Percentiles rank a stretch among this genome's conserved stretches.
phyloP scores from a whole-genome alignment of 2,888 invertebrate species.

The Heteromyza rotundicornis region DNA sequence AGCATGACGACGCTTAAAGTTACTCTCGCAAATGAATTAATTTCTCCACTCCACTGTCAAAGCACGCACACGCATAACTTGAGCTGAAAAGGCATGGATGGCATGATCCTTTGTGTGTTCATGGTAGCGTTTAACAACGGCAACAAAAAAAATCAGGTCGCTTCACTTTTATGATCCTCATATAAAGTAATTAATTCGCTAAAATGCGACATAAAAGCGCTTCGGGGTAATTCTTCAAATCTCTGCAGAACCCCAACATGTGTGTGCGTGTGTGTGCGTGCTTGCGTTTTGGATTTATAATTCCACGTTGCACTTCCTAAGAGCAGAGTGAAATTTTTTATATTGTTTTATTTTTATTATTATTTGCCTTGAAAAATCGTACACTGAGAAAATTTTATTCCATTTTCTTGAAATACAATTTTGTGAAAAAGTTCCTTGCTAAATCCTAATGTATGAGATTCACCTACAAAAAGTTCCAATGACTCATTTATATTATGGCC shows the following conservation, averaged over 20 bases:
- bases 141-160: constrained; percentile 5
- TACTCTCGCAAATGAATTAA: constrained; percentile 3
- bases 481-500: too few species aligned
- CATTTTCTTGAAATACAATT: too few species aligned
- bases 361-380: too few species aligned
- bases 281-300: constrained; percentile 27
- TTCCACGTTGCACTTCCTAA: constrained; percentile 7
- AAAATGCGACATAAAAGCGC: constrained; percentile 57
- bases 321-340: constrained; percentile 6
- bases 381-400: neutral
- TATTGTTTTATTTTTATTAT: too few species aligned
- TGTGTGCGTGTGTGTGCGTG: neutral
- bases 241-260: neutral
- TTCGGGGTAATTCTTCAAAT: constrained; percentile 40
- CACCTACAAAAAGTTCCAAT: too few species aligned
- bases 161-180: constrained; percentile 28
- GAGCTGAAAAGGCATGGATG: neutral
- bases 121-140: neutral
- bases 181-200: constrained; percentile 58
- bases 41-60: constrained; percentile 20
- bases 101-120: neutral
- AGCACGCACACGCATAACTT: constrained; percentile 19
- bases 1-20: neutral
- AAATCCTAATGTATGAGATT: too few species aligned
- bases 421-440: too few species aligned